Conservation (phyloP, 2,797 vertebrate species). For the Martes flavigula region DNA sequence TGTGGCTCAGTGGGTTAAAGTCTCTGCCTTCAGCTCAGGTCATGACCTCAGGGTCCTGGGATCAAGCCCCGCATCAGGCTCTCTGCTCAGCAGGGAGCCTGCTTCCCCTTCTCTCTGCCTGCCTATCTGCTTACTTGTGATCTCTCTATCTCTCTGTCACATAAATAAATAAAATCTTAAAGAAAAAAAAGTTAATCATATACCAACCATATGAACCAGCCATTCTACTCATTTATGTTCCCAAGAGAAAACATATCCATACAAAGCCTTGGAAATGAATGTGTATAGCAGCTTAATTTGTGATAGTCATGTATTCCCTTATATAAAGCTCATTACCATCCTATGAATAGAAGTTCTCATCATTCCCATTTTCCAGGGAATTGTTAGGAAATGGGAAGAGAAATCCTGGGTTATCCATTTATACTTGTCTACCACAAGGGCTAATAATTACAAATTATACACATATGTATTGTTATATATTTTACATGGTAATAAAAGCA, state of each 20-base stretch:
- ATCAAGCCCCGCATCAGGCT: too few species aligned
- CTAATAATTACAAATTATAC: not conserved
- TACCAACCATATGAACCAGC: not conserved
- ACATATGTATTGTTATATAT: not conserved
- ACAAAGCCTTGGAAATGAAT: not conserved
- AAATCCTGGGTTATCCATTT: not conserved
- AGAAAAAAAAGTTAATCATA: not conserved
- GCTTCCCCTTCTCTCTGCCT: too few species aligned
- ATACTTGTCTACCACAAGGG: not conserved
- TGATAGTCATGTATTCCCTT: not conserved
- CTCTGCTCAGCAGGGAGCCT: too few species aligned
- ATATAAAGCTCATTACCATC: not conserved
- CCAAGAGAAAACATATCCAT: not conserved
- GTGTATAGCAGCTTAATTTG: not conserved
- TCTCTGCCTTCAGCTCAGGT: too few species aligned
- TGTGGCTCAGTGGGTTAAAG: too few species aligned
- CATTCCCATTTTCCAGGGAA: not conserved
- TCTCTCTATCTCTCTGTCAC: too few species aligned
- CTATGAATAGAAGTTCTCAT: not conserved
- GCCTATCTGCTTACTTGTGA: too few species aligned
- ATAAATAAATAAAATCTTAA: too few species aligned
- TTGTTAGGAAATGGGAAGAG: not conserved
- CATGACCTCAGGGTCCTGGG: too few species aligned
- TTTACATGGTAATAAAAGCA: not conserved
- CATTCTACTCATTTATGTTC: not conserved